These are phyloP conservation scores for Melopsittacus undulatus DNA, from an alignment of 2,797 vertebrate species.

Conservation along the genomic window DNA sequence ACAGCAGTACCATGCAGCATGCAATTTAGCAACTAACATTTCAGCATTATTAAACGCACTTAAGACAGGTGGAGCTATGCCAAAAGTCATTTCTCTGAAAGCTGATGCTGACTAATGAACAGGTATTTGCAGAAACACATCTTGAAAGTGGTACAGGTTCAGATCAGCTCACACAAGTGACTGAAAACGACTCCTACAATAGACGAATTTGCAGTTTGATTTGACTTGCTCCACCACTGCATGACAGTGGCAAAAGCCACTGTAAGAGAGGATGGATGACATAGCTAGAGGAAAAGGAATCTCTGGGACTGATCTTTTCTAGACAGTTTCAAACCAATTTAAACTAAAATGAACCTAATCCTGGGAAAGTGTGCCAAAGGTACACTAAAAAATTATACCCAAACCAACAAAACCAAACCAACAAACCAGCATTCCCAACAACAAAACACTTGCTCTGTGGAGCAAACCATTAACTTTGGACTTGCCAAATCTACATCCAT, in stretches of 20 bases:
- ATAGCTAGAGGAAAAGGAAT: not conserved
- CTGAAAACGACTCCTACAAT: not conserved
- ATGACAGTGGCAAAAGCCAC: not conserved
- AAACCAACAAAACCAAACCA: no score
- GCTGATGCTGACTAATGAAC: not conserved
- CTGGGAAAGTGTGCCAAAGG: not conserved
- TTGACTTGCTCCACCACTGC: not conserved
- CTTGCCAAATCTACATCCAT: not conserved
- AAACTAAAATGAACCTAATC: not conserved
- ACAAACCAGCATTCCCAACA: not conserved
- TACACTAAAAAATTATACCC: not conserved
- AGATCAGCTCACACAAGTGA: not conserved
- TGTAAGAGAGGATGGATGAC: not conserved
- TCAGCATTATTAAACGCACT: not conserved
- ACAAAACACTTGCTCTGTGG: not conserved
- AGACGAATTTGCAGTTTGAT: not conserved
- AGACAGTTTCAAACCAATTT: not conserved
- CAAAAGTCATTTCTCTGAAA: not conserved
- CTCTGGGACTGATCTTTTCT: not conserved
- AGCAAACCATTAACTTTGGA: not conserved
- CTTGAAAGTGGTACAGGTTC: not conserved
- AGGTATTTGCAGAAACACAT: not conserved
- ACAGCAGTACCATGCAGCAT: not conserved
- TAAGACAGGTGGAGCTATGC: not conserved
- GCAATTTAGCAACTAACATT: not conserved